phyloP scores from a whole-genome alignment of 53 echinoderm and acorn worm genomes.

The Echinometra lucunter region DNA sequence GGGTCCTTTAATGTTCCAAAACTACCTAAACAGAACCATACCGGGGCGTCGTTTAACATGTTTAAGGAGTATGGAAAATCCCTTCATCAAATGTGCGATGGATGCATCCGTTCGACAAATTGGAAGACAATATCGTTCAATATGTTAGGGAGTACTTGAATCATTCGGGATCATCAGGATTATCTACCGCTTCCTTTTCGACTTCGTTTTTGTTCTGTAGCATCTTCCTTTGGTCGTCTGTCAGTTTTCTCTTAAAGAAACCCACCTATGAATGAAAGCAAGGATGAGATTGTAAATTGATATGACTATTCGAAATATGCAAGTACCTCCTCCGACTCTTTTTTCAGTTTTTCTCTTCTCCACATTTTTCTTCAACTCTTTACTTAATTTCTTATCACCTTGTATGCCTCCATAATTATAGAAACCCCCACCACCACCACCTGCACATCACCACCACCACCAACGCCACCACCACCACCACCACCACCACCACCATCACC shows the following conservation, averaged over 20 bases:
- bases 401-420: too few species aligned
- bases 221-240: not conserved
- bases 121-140: not conserved
- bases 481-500: not conserved
- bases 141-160: not conserved
- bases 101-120: not conserved
- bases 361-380: not conserved
- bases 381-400: not conserved
- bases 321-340: not conserved
- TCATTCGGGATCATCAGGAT: not conserved
- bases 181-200: not conserved
- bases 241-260: slow-evolving; percentile 6
- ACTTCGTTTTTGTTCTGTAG: not conserved
- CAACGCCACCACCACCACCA: not conserved
- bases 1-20: too few species aligned
- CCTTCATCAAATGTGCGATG: not conserved
- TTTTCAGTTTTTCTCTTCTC: not conserved
- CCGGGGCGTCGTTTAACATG: too few species aligned
- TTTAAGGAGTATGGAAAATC: too few species aligned
- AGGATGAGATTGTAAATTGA: not conserved
- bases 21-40: too few species aligned
- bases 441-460: not conserved
- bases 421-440: too few species aligned
- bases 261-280: not conserved
- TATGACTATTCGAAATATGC: not conserved